Evolutionary conservation across 2,113 vertebrate genomes (phyloP).

Genomic region (Lasiurus cinereus): DNA sequence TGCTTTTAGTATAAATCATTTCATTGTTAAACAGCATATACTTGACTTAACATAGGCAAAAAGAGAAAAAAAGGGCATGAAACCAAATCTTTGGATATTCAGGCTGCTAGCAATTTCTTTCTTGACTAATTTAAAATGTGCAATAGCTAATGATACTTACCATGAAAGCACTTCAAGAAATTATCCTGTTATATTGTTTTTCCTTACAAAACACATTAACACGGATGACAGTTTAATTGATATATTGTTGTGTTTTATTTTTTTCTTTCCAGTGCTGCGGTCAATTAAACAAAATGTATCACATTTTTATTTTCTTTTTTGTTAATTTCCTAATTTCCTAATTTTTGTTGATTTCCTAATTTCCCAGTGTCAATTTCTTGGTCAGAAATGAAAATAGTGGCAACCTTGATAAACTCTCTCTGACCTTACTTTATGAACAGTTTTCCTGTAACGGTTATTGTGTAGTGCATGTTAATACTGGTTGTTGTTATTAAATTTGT

Average conservation of each 20-base stretch:
- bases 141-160: not conserved
- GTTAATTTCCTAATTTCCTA: conserved; percentile 27
- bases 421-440: not conserved
- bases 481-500: not conserved
- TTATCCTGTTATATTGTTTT: conserved; percentile 51
- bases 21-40: not conserved
- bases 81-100: not conserved
- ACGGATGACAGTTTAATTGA: conserved; percentile 40
- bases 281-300: conserved; percentile 66
- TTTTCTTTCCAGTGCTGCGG: not conserved
- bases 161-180: conserved; percentile 60
- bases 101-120: not conserved
- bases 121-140: conserved; percentile 36
- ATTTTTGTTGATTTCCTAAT: conserved; percentile 17
- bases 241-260: not conserved
- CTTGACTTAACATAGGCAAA: not conserved
- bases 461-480: not conserved
- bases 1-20: conserved; percentile 58
- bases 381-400: not conserved
- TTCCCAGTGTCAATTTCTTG: not conserved
- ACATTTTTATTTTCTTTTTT: conserved; percentile 52
- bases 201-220: conserved; percentile 40
- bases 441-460: not conserved
- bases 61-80: not conserved
- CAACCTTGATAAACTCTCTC: not conserved